Percentiles rank a stretch among this genome's conserved stretches.
Conservation (phyloP, 2,888 invertebrate species). For the Neoscelio sp. region DNA sequence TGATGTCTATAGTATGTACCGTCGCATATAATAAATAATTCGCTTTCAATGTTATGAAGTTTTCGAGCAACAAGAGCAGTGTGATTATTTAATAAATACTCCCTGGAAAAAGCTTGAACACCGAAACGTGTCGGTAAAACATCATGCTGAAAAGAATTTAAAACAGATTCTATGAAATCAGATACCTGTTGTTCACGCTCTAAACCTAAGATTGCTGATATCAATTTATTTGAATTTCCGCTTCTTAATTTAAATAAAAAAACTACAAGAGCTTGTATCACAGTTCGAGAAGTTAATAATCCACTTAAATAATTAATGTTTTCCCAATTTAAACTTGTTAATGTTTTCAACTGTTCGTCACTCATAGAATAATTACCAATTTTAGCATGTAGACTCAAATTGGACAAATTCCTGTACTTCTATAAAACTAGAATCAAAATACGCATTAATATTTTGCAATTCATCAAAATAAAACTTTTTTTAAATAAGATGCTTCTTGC, state of each 20-base stretch:
- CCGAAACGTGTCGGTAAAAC: slow-evolving; percentile 64
- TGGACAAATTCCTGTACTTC: slow-evolving; percentile 16
- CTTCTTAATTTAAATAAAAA: slow-evolving; percentile 67
- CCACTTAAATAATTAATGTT: slow-evolving; percentile 37
- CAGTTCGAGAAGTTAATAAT: slow-evolving; percentile 31
- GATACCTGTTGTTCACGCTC: slow-evolving; percentile 64
- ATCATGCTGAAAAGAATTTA: slow-evolving; percentile 68
- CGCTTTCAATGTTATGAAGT: too few relatives aligned
- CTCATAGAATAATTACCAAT: slow-evolving; percentile 34
- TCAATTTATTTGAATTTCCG: slow-evolving; percentile 57
- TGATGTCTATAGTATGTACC: too few relatives aligned
- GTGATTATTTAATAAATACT: too few relatives aligned
- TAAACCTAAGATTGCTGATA: slow-evolving; percentile 53
- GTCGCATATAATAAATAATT: too few relatives aligned
- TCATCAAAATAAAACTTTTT: slow-evolving; percentile 62
- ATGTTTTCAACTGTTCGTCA: slow-evolving; percentile 37
- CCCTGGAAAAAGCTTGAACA: too few relatives aligned
- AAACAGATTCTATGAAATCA: slow-evolving; percentile 55
- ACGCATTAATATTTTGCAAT: slow-evolving; percentile 12
- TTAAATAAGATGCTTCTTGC: slow-evolving; percentile 66
- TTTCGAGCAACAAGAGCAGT: too few relatives aligned
- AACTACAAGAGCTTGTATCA: slow-evolving; percentile 59
- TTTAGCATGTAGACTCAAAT: slow-evolving; percentile 41
- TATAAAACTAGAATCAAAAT: slow-evolving; percentile 29
- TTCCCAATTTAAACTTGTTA: slow-evolving; percentile 54